These are phyloP conservation scores for Hypomecis punctinalis DNA, from an alignment of 2,888 invertebrate genomes.

Conservation along the genomic window DNA sequence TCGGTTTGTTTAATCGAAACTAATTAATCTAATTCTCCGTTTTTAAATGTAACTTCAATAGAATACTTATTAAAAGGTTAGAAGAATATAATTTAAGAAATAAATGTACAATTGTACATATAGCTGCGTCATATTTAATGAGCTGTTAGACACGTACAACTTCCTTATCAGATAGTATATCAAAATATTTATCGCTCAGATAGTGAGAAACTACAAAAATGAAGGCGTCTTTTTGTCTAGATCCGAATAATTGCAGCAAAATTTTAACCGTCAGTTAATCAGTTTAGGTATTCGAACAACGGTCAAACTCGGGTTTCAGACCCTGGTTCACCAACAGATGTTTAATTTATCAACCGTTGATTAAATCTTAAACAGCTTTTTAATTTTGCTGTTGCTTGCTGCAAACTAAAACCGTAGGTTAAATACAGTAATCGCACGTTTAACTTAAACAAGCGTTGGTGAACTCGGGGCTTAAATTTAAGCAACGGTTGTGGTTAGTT, in stretches of 20 bases:
- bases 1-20: too few species aligned
- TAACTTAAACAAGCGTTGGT: too few species aligned
- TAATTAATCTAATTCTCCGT: too few species aligned
- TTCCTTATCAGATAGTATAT: constrained; percentile 11
- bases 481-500: background rate
- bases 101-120: background rate
- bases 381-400: too few species aligned
- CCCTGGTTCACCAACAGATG: too few species aligned
- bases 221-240: constrained; percentile 14
- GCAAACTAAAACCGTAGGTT: too few species aligned
- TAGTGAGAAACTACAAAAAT: constrained; percentile 7
- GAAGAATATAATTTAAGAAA: background rate
- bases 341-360: too few species aligned
- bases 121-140: constrained; percentile 11
- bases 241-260: background rate
- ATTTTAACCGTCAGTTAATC: background rate
- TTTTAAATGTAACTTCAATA: too few species aligned
- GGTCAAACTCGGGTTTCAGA: too few species aligned
- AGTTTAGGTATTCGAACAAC: background rate
- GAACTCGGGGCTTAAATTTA: too few species aligned
- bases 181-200: constrained; percentile 6
- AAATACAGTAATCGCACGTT: too few species aligned
- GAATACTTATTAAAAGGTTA: background rate
- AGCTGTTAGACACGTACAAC: constrained; percentile 4
- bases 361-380: too few species aligned